Base-by-base conservation (phyloP, 1,140 invertebrate genomes). In the Tachypleus tridentatus region DNA sequence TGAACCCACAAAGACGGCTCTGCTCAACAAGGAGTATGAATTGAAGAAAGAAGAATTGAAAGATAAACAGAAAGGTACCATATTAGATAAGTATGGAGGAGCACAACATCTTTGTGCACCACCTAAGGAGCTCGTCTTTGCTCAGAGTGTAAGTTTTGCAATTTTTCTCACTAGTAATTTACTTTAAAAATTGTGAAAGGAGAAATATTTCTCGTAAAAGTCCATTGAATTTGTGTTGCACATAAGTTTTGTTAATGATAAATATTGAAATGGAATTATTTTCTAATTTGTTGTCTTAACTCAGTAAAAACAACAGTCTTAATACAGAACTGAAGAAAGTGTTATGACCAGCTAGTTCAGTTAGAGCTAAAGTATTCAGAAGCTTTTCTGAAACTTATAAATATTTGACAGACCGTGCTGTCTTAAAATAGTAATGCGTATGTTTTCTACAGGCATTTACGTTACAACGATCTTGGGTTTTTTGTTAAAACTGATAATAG, bases 1-100 rank as follows among this genome's bases (percentile, higher is more conserved):
- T 9, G 96, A 99, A 77, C 97, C 97, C 1, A 99, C 97, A 5
- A 98, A 98, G 80, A 76, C 98, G 49, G 96, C 98, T 76, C 75
- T 95, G 64, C 75, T 99, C 9, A 85, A 96, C 72, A 84, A 88
- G 64, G 91, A 97, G 74, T 98, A 92, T 74, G 85, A 91, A 64
- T 84, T 88, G 51, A 91, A 94, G 73, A 93, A 91, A 74, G 87
- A 91, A 49, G 85, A 91, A 66, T 85, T 91, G 60, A 94, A 97
- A 76, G 83, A 77, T 49, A 78, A 82, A 70, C 82, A 86, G 7
- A 87, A 90, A 70, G 80, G 86, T 67, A 86, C 83, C 69, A 83
- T 97, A 48, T 78, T 97, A 10, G 85, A 89, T 66, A 86, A 85
- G 73, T 97, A 97, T 77, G 93, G 95, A 0, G 95, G 95, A 0